phyloP scores from a whole-genome alignment of 2,888 invertebrate species.

The Agrochola litura region DNA sequence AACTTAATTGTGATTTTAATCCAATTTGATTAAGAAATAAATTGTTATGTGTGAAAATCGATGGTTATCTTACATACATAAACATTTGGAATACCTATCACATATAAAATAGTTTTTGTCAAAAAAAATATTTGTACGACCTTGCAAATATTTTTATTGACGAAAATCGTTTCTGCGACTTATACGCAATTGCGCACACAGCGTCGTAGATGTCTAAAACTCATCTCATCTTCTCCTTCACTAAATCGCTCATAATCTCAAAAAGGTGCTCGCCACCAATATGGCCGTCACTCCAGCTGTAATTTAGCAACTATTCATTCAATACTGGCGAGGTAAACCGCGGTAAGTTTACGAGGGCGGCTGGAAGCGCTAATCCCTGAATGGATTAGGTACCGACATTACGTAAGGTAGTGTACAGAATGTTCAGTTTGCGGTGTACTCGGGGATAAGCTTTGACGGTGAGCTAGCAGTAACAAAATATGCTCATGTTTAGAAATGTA shows the following conservation, averaged over 20 bases:
- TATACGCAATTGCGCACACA: too few species aligned
- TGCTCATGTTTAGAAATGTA: not conserved
- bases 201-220: not conserved
- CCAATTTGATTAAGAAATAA: not conserved
- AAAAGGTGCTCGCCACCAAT: slow-evolving; percentile 3
- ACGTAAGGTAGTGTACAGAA: slow-evolving; percentile 14
- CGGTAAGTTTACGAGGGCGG: slow-evolving; percentile 52
- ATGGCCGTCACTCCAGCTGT: slow-evolving; percentile 12
- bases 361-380: slow-evolving; percentile 59
- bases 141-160: not conserved
- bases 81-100: not conserved
- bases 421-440: slow-evolving; percentile 17
- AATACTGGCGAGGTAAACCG: slow-evolving; percentile 51
- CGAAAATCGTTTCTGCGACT: too few species aligned
- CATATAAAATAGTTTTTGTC: fast-evolving
- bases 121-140: not conserved
- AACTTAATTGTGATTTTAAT: not conserved
- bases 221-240: not conserved
- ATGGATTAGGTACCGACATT: slow-evolving; percentile 54
- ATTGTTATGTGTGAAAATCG: not conserved
- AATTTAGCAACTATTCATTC: slow-evolving; percentile 52
- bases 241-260: slow-evolving; percentile 6
- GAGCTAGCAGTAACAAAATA: not conserved
- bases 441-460: not conserved
- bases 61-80: not conserved